These are phyloP conservation scores for Oreonectes daqikongensis DNA, from an alignment of 2,797 vertebrate species.

Conservation along the genomic window DNA sequence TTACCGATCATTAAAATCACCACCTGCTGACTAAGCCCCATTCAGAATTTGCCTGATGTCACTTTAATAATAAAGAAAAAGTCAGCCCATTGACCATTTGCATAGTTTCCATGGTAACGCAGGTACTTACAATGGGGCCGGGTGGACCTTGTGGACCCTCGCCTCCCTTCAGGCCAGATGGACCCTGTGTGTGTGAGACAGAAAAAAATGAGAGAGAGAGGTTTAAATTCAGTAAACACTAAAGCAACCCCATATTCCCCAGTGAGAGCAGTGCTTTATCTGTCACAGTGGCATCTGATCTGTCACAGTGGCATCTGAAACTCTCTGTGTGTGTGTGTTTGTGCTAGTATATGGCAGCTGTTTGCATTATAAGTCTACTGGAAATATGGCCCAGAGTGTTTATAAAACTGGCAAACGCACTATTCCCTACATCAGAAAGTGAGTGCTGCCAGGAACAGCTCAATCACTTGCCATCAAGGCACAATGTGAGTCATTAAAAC, in stretches of 20 bases:
- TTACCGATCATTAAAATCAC: constrained; percentile 48
- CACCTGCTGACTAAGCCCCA: constrained; percentile 37
- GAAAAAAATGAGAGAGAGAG: constrained; percentile 58
- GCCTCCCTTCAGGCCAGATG: constrained; percentile 93
- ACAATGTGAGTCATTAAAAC: constrained; percentile 19
- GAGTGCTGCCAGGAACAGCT: constrained; percentile 21
- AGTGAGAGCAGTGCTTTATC: constrained; percentile 10
- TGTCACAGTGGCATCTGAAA: constrained; percentile 61
- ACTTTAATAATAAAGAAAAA: constrained; percentile 11
- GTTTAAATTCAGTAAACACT: constrained; percentile 60
- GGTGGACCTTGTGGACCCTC: constrained; percentile 94
- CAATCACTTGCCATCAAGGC: constrained; percentile 9
- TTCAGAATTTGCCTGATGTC: constrained; percentile 50
- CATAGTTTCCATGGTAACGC: constrained; percentile 44
- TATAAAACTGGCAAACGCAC: constrained; percentile 26
- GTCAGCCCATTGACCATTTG: constrained; percentile 14
- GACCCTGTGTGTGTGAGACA: constrained; percentile 78
- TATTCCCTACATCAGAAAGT: constrained; percentile 36
- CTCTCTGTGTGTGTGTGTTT: constrained; percentile 37
- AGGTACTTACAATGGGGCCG: constrained; percentile 90
- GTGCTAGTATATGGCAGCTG: constrained; percentile 15
- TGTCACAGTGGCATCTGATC: constrained; percentile 59
- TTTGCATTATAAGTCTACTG: constrained; percentile 17
- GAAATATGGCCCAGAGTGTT: constrained; percentile 33
- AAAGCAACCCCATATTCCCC: constrained; percentile 54